Conservation (phyloP, 2,113 vertebrate species). For the Podarcis muralis region DNA sequence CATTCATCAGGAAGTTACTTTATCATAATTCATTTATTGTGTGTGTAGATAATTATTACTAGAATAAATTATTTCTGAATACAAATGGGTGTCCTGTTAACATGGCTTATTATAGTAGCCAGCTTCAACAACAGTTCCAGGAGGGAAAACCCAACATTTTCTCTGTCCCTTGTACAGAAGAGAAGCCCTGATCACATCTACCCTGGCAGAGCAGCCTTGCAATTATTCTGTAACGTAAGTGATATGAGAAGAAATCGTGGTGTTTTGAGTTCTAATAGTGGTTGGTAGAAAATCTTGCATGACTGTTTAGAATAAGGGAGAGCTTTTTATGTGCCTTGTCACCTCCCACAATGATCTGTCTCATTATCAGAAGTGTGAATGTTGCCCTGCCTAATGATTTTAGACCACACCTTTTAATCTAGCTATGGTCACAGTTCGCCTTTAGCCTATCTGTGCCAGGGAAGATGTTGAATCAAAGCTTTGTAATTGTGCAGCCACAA, state of each 20-base stretch:
- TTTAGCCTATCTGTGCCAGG: not conserved
- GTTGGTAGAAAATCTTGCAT: constrained; percentile 30
- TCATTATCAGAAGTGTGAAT: not conserved
- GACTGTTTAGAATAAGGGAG: not conserved
- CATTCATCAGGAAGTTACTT: constrained; percentile 31
- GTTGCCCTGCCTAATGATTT: not conserved
- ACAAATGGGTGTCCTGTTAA: constrained; percentile 59
- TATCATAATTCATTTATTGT: constrained; percentile 39
- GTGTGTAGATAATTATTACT: constrained; percentile 59
- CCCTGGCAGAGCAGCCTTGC: constrained; percentile 8
- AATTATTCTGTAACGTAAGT: constrained; percentile 14
- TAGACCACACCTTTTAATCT: not conserved
- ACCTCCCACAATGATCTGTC: not conserved
- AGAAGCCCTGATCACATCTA: constrained; percentile 10
- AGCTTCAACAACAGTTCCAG: constrained; percentile 9
- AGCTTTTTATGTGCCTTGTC: not conserved
- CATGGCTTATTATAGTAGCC: constrained; percentile 29
- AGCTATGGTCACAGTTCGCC: not conserved
- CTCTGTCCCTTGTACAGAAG: not conserved
- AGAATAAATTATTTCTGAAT: constrained; percentile 69
- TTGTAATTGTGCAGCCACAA: not conserved
- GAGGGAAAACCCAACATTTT: constrained; percentile 46
- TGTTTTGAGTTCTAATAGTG: not conserved
- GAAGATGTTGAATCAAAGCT: not conserved
- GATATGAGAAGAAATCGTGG: not conserved